phyloP scores from a whole-genome alignment of 2,113 vertebrate genomes.

The Piaya cayana region DNA sequence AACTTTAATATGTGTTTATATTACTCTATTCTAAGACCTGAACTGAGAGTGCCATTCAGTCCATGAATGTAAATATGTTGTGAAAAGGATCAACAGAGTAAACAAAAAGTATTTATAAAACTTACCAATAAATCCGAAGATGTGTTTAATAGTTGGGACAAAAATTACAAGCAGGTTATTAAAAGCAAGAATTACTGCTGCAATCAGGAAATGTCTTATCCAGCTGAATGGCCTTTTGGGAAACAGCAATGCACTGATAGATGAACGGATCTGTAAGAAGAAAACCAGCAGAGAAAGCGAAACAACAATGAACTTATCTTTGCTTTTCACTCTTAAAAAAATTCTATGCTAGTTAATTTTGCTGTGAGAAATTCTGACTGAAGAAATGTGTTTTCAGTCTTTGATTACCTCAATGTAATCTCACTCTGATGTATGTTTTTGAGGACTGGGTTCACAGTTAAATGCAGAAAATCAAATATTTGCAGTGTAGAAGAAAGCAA shows the following conservation, averaged over 20 bases:
- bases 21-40: neutral
- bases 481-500: constrained; percentile 4
- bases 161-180: constrained; percentile 95
- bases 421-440: neutral
- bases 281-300: neutral
- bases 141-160: constrained; percentile 95
- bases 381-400: constrained; percentile 11
- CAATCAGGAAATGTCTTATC: constrained; percentile 89
- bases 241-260: constrained; percentile 88
- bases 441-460: neutral
- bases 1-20: neutral
- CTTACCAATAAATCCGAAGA: constrained; percentile 98
- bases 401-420: neutral
- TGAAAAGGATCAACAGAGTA: neutral
- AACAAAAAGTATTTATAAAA: constrained; percentile 13
- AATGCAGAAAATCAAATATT: constrained; percentile 54
- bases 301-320: constrained; percentile 5
- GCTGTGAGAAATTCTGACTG: neutral
- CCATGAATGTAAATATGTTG: neutral
- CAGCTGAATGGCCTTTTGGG: constrained; percentile 91
- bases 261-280: constrained; percentile 89
- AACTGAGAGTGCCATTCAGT: neutral
- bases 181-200: constrained; percentile 82
- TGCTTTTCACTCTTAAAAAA: neutral
- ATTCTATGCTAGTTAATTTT: neutral